phyloP scores from a whole-genome alignment of 2,888 invertebrate genomes.

The Hypolimnas misippus region DNA sequence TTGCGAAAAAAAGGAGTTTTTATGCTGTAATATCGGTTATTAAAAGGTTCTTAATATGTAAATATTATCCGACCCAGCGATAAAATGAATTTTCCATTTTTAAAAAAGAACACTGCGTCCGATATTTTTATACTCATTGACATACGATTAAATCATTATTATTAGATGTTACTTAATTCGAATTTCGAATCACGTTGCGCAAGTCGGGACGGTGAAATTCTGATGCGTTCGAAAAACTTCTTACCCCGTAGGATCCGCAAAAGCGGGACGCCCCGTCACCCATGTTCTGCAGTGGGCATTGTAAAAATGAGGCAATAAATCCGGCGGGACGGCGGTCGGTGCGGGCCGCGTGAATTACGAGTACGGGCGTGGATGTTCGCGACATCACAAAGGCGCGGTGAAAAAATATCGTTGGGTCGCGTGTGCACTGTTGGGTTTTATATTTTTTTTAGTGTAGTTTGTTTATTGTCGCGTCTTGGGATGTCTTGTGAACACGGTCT shows the following conservation, averaged over 20 bases:
- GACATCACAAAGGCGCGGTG: slow-evolving; percentile 74
- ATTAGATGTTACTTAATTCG: neutral
- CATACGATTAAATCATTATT: neutral
- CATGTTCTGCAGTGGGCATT: slow-evolving; percentile 57
- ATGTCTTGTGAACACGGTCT: neutral
- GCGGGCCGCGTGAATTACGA: slow-evolving; percentile 54
- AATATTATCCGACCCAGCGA: neutral
- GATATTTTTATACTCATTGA: neutral
- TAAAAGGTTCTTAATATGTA: slow-evolving; percentile 11
- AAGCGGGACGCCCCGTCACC: slow-evolving; percentile 16
- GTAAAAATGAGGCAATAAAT: slow-evolving; percentile 79
- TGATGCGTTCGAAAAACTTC: neutral
- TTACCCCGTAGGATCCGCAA: slow-evolving; percentile 1
- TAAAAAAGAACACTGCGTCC: neutral
- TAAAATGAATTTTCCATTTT: neutral
- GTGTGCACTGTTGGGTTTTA: slow-evolving; percentile 40
- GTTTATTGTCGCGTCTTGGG: slow-evolving; percentile 8
- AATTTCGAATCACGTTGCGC: neutral
- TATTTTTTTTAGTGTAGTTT: slow-evolving; percentile 5
- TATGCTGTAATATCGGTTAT: slow-evolving; percentile 23
- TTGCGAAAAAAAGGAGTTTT: slow-evolving; percentile 18
- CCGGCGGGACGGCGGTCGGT: slow-evolving; percentile 64
- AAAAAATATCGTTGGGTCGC: slow-evolving; percentile 65
- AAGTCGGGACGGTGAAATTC: neutral
- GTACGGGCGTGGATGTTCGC: slow-evolving; percentile 59